Conservation (phyloP, 2,888 invertebrate species). For the Cristatella mucedo region DNA sequence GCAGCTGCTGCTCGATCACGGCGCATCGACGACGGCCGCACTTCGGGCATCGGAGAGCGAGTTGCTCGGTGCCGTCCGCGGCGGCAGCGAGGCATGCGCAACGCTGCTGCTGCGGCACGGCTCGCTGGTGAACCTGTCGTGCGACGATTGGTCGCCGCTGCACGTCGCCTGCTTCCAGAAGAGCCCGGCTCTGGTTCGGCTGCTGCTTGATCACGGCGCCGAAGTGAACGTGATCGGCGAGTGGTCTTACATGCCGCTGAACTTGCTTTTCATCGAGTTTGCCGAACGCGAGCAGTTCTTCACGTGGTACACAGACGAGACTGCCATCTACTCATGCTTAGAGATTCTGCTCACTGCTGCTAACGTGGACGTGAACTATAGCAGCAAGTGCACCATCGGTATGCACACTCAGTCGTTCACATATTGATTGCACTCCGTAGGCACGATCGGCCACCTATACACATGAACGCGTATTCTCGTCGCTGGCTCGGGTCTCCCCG, state of each 20-base stretch:
- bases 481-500: too few relatives aligned
- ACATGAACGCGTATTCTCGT: too few relatives aligned
- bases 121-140: neutral
- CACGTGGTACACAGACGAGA: too few relatives aligned
- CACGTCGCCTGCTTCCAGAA: constrained; percentile 6
- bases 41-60: neutral
- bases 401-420: too few relatives aligned
- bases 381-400: neutral
- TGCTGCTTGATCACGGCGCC: constrained; percentile 1
- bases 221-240: constrained; percentile 2
- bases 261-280: constrained; percentile 2
- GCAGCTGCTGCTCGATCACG: neutral
- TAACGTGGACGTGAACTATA: neutral
- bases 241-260: neutral
- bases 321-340: too few relatives aligned
- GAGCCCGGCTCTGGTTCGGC: neutral
- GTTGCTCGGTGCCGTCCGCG: neutral
- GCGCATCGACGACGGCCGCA: neutral
- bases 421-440: too few relatives aligned
- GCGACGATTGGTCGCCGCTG: constrained; percentile 4
- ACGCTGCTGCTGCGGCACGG: neutral
- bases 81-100: too few relatives aligned
- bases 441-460: too few relatives aligned
- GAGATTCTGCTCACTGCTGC: neutral
- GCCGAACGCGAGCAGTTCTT: neutral